Percentiles rank a stretch among this genome's conserved stretches.
These are phyloP conservation scores for Allophyes oxyacanthae DNA, from an alignment of 2,888 invertebrate genomes.

Conservation along the genomic window DNA sequence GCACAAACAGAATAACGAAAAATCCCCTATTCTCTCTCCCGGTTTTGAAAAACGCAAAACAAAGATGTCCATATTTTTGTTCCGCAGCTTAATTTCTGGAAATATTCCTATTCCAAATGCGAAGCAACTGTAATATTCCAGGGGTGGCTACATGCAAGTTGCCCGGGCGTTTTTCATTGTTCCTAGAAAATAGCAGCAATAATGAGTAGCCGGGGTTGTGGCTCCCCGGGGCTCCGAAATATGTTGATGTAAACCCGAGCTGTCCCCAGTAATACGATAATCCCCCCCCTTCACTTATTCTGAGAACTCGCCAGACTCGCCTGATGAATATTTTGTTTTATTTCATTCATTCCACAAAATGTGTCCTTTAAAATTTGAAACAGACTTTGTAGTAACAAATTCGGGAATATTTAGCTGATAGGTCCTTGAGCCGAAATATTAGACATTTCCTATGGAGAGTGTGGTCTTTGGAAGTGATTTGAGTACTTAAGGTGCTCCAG, in stretches of 20 bases:
- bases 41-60: slow-evolving; percentile 18
- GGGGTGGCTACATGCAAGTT: slow-evolving; percentile 39
- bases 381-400: neutral
- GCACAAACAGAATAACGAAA: slow-evolving; percentile 14
- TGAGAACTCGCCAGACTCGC: slow-evolving; percentile 1
- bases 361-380: slow-evolving; percentile 2
- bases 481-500: too few species aligned
- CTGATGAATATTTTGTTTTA: slow-evolving; percentile 21
- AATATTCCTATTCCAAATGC: slow-evolving; percentile 42
- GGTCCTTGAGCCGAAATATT: too few species aligned
- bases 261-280: slow-evolving; percentile 43
- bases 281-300: slow-evolving; percentile 30
- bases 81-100: slow-evolving; percentile 34
- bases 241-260: slow-evolving; percentile 50
- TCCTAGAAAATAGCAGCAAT: slow-evolving; percentile 49
- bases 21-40: slow-evolving; percentile 7
- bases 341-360: slow-evolving; percentile 7
- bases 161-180: slow-evolving; percentile 57
- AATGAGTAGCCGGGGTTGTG: slow-evolving; percentile 54
- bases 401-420: too few species aligned
- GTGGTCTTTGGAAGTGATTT: too few species aligned
- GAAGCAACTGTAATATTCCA: slow-evolving; percentile 48
- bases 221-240: slow-evolving; percentile 45
- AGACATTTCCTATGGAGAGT: too few species aligned
- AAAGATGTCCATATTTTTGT: slow-evolving; percentile 41